Evolutionary conservation across 2,888 invertebrate genomes (phyloP).

Genomic region (Ophonus ardosiacus): DNA sequence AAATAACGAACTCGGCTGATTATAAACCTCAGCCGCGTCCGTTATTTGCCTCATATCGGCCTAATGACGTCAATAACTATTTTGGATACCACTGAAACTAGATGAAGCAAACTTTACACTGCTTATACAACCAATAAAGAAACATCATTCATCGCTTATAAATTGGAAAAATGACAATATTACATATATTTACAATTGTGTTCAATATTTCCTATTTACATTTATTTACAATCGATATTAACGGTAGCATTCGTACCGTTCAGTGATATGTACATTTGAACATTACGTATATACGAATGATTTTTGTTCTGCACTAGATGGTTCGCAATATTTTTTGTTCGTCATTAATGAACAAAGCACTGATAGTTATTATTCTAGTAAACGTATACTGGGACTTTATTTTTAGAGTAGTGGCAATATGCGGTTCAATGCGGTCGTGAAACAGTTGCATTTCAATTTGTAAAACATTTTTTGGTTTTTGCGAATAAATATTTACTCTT

Average conservation of each 20-base stretch:
- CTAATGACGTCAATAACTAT: not conserved
- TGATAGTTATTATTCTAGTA: slow-evolving; percentile 34
- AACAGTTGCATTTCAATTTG: slow-evolving; percentile 3
- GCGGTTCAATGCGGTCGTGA: not conserved
- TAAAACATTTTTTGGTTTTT: not conserved
- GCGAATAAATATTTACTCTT: no score
- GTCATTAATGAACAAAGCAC: slow-evolving; percentile 2
- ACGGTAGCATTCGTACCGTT: slow-evolving; percentile 3
- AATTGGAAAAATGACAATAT: slow-evolving; percentile 26
- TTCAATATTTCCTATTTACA: not conserved
- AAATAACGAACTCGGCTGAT: no score
- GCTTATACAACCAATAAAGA: not conserved
- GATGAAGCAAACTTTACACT: slow-evolving; percentile 5
- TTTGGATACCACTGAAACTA: slow-evolving; percentile 7
- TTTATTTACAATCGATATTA: slow-evolving; percentile 27
- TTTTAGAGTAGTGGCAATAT: slow-evolving; percentile 24
- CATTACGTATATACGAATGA: slow-evolving; percentile 45
- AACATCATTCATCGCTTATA: not conserved
- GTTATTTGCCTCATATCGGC: no score
- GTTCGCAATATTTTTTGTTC: not conserved
- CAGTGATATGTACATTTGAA: slow-evolving; percentile 54
- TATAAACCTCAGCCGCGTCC: no score
- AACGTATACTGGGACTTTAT: slow-evolving; percentile 32
- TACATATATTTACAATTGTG: slow-evolving; percentile 38
- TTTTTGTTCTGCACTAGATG: slow-evolving; percentile 1